These are phyloP conservation scores for Parasteatoda lunata DNA, from an alignment of 2,888 invertebrate genomes.

Conservation along the genomic window DNA sequence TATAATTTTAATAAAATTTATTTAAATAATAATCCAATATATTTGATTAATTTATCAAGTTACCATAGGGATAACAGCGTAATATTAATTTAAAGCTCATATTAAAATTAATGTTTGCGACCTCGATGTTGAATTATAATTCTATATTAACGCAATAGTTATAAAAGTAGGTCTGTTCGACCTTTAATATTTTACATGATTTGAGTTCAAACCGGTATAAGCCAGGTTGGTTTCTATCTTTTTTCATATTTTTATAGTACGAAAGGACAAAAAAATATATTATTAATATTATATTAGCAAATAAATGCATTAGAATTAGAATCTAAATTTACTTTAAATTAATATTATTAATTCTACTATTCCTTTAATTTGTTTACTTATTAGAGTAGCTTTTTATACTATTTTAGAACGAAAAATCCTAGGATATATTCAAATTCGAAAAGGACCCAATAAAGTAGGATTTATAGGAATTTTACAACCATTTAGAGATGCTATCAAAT, in stretches of 20 bases:
- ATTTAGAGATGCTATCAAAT: conserved; percentile 83
- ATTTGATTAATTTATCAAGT: conserved; percentile 79
- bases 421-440: conserved; percentile 83
- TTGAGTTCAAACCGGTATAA: conserved; percentile 90
- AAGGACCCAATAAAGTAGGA: conserved; percentile 83
- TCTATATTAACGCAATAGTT: conserved; percentile 81
- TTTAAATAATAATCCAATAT: conserved; percentile 13
- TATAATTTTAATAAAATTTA: conserved; percentile 38
- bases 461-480: conserved; percentile 81
- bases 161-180: conserved; percentile 79
- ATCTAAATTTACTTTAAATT: conserved; percentile 18
- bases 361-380: conserved; percentile 79
- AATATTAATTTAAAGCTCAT: conserved; percentile 84
- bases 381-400: conserved; percentile 83
- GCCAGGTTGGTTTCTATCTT: conserved; percentile 90
- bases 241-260: conserved; percentile 79
- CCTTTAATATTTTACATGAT: conserved; percentile 89
- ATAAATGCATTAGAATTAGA: conserved; percentile 81
- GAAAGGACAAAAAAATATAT: conserved; percentile 80
- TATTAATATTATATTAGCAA: conserved; percentile 79
- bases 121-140: conserved; percentile 92
- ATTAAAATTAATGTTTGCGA: conserved; percentile 85
- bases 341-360: conserved; percentile 72
- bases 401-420: conserved; percentile 83
- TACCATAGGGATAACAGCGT: conserved; percentile 91